Evolutionary conservation across 2,113 vertebrate genomes (phyloP), one percentile per base, ranked within the genome.

Genomic region (Lates calcarifer): DNA sequence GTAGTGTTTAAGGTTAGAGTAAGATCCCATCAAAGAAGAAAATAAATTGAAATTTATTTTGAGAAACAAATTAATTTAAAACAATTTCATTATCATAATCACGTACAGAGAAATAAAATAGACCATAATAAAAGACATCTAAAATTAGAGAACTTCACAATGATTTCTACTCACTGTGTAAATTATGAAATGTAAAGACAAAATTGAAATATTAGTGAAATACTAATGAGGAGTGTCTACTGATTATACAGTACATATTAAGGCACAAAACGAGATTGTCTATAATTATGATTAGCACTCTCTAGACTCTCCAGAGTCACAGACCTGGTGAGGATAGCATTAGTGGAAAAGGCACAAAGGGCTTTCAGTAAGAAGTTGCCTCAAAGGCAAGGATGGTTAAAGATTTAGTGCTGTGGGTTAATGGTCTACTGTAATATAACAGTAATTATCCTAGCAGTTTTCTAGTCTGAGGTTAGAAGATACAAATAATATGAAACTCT

Each of bases 351-450:
- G 75, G 84, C 85, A 87, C 80, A 68, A 24, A 51, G 0, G 31
- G 81, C 12, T 47, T 74, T 26, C 26, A n/a, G 67, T 74, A 53
- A 87, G 81, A 77, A 57, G 37, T 17, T 41, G 47, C 77, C 64
- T 79, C 33, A 55, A 41, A 77, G 64, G 72, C 45, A 72, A 33
- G 35, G 12, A 53, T 35, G 20, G 10, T 74, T 69, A 18, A 58
- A 66, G 29, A 53, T 72, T 76, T 60, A 89, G 67, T 78, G 73
- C 85, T 58, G 4, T 60, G 2, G 24, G 81, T 86, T 90, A 81
- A 77, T 69, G 28, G 13, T 74, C 66, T 89, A 89, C 83, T 67
- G 76, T 69, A 67, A 60, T 26, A 69, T 15, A 76, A 87, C 76
- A 84, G 83, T 87, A 88, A 71, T 66, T 39, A 77, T 47, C 1